Base-by-base conservation (phyloP, 2,888 invertebrate genomes). In the Euzetes globulus region DNA sequence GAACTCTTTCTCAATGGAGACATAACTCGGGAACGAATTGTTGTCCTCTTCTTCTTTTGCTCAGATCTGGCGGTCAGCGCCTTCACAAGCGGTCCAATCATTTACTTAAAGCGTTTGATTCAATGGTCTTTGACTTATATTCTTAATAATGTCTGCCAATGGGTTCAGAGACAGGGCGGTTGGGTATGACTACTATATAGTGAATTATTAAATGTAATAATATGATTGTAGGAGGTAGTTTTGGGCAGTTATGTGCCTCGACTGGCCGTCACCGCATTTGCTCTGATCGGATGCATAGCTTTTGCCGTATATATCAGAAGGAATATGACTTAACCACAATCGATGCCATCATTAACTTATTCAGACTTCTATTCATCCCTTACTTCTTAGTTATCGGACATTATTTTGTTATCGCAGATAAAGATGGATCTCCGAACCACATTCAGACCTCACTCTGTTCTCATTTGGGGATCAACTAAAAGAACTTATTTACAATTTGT, bases 31-130 rank as follows among this genome's bases (percentile, higher is more conserved):
- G 79, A 81, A 74, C 77, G 81, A 47, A 80, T 82, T 60, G 78
- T 82, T 25, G 80, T 82, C 6, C 77, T 82, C 17, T 82, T 82
- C 77, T 81, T 79, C 77, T 82, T 82, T 78, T 82, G 82, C 75
- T 79, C 81, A 6, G 82, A 82, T 76, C 78, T 82, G 50, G 80
- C 81, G 58, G 80, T 81, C 72, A 77, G 79, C 72, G 77, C 80
- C 7, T 76, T 81, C 25, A 77, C 75, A 33, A 52, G 76, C 22
- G 55, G 76, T 2, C 78, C 79, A 7, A 45, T 68, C 15, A 68
- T 55, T 15, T 41, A 76, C 6, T 77, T 76, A 7, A 71, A 63
- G 17, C 71, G 72, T 9, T 65, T 79, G 5, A 77, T 82, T 5
- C 73, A 76, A 17, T 82, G 82, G 82, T 81, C 81, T 0, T 60